Conservation (phyloP, 92 coral and sea anemone species). For the Chrysogorgia sp. region DNA sequence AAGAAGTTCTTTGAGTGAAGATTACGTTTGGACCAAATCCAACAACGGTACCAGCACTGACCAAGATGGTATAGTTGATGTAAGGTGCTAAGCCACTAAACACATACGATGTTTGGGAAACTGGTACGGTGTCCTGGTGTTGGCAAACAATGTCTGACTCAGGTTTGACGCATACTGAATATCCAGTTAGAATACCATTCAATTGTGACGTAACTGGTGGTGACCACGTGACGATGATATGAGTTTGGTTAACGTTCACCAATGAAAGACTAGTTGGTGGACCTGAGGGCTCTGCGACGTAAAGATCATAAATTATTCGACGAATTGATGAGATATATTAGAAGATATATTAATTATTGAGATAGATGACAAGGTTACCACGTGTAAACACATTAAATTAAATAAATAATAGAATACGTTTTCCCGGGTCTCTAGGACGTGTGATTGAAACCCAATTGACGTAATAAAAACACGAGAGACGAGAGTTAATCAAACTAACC, state of each 20-base stretch:
- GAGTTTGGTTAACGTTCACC: not conserved
- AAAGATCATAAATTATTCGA: no score
- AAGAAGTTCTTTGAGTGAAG: not conserved
- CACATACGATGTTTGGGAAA: slow-evolving; percentile 3
- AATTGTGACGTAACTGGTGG: not conserved
- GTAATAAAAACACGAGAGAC: no score
- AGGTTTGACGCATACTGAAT: not conserved
- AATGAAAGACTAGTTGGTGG: slow-evolving; percentile 3
- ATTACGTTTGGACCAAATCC: no score
- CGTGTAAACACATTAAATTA: no score
- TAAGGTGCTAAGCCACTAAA: not conserved
- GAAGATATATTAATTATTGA: not conserved
- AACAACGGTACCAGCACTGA: no score
- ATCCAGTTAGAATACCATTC: slow-evolving; percentile 27
- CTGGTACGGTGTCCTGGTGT: not conserved
- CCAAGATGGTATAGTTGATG: no score
- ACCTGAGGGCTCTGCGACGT: no score
- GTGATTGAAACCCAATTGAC: no score
- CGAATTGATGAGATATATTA: not conserved
- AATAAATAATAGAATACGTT: no score
- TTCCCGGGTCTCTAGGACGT: no score
- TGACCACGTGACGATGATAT: slow-evolving; percentile 3
- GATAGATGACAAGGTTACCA: not conserved
- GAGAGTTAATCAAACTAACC: no score
- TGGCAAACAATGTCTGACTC: not conserved